Evolutionary conservation across 2,888 invertebrate genomes (phyloP).

Genomic region (Machimus rusticus): DNA sequence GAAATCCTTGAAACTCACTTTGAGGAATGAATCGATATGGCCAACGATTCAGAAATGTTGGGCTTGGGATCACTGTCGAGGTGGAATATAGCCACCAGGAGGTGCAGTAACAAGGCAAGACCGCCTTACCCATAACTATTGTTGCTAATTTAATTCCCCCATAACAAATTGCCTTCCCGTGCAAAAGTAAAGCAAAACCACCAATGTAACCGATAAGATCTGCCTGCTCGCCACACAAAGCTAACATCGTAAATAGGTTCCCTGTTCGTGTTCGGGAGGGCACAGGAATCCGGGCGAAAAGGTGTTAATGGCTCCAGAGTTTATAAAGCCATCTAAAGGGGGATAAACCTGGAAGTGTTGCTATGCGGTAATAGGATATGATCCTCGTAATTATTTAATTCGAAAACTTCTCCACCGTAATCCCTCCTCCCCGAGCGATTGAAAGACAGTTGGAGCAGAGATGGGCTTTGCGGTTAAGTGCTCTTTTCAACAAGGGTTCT

Average conservation of each 20-base stretch:
- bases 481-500: not conserved
- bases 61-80: not conserved
- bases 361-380: constrained; percentile 26
- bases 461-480: not conserved
- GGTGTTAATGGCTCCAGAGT: constrained; percentile 34
- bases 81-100: not conserved
- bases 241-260: constrained; percentile 12
- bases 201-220: constrained; percentile 34
- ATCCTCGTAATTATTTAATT: constrained; percentile 34
- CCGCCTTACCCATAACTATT: not conserved
- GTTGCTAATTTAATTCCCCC: constrained; percentile 5
- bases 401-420: constrained; percentile 13
- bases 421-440: constrained; percentile 7
- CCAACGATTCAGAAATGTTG: not conserved
- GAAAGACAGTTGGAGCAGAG: not conserved
- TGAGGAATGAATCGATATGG: not conserved
- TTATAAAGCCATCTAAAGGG: constrained; percentile 21
- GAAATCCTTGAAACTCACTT: not conserved
- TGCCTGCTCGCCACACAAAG: not conserved
- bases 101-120: not conserved
- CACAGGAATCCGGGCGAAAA: not conserved
- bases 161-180: constrained; percentile 3
- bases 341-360: constrained; percentile 22
- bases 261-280: not conserved
- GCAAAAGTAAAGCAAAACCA: constrained; percentile 14